phyloP scores from a whole-genome alignment of 2,797 vertebrate species.

The Clarias pachynema region DNA sequence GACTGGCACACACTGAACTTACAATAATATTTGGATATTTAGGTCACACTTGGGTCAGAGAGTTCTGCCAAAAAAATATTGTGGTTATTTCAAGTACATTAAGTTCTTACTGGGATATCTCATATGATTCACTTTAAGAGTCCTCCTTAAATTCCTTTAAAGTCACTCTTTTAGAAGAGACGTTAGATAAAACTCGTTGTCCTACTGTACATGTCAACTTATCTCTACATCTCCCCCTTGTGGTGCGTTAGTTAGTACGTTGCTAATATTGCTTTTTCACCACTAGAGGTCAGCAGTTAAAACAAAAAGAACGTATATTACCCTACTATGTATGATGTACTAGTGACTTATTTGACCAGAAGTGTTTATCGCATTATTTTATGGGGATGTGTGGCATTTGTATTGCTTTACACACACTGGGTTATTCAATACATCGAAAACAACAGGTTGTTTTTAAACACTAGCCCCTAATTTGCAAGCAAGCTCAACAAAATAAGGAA shows the following conservation, averaged over 20 bases:
- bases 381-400: too few species aligned
- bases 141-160: conserved; percentile 7
- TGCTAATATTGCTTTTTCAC: background rate
- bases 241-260: background rate
- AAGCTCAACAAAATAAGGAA: too few species aligned
- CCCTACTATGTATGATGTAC: background rate
- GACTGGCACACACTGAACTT: background rate
- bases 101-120: background rate
- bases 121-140: background rate
- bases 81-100: background rate
- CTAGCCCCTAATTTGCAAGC: too few species aligned
- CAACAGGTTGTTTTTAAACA: too few species aligned
- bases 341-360: background rate
- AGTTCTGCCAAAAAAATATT: conserved; percentile 1
- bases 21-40: background rate
- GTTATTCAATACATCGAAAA: too few species aligned
- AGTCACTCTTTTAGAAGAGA: background rate
- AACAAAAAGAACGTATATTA: background rate
- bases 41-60: conserved; percentile 2
- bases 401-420: too few species aligned
- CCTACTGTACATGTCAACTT: background rate
- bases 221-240: conserved; percentile 2
- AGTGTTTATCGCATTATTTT: background rate
- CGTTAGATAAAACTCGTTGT: background rate
- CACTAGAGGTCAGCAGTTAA: background rate